Percentiles rank a stretch among this genome's conserved stretches.
These are phyloP conservation scores for Iguana delicatissima DNA, from an alignment of 2,797 vertebrate genomes.

Conservation along the genomic window DNA sequence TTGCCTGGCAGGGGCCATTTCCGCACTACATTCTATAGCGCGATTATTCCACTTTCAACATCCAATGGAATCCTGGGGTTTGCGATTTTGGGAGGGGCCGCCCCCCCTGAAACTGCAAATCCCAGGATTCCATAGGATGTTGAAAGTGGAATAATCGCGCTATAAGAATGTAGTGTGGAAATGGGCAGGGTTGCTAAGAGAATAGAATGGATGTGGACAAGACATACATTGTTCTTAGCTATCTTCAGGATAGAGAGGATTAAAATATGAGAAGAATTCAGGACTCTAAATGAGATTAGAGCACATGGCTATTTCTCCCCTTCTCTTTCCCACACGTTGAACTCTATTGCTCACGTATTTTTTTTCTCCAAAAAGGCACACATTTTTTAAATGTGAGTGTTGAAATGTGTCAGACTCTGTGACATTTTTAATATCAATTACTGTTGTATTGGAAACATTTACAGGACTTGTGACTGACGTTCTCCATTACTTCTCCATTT, in stretches of 20 bases:
- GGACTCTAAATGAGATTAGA: not conserved
- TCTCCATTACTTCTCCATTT: constrained; percentile 24
- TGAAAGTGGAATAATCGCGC: too few species aligned
- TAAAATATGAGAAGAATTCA: not conserved
- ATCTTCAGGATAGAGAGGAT: not conserved
- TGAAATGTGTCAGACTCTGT: constrained; percentile 17
- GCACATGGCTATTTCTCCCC: not conserved
- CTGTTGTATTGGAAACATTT: constrained; percentile 26
- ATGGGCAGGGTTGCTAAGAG: not conserved
- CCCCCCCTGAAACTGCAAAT: too few species aligned
- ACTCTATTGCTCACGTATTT: not conserved
- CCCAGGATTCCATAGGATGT: too few species aligned
- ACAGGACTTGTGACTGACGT: constrained; percentile 25
- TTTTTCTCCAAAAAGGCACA: not conserved
- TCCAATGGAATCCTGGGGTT: too few species aligned
- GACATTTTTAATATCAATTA: constrained; percentile 53
- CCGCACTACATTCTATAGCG: too few species aligned
- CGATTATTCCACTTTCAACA: too few species aligned
- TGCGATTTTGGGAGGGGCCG: too few species aligned
- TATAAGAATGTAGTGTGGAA: too few species aligned
- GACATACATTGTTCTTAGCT: too few species aligned
- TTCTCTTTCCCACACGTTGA: not conserved
- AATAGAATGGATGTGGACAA: not conserved
- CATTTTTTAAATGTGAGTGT: constrained; percentile 6
- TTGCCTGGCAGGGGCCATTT: too few species aligned